Conservation (phyloP, 2,888 invertebrate species). For the Luperina testacea region DNA sequence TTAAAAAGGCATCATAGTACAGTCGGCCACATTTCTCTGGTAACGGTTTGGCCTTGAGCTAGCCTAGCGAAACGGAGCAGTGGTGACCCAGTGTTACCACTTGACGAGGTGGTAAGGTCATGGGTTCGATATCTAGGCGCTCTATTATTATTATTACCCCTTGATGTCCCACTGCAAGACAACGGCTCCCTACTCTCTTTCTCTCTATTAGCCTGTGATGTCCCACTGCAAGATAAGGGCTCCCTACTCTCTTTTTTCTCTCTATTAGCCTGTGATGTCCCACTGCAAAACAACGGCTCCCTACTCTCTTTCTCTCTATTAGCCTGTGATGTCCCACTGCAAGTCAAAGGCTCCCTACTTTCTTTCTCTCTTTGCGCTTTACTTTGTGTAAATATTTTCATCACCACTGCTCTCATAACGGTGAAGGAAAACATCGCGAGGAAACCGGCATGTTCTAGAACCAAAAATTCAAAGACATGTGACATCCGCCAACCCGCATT, state of each 20-base stretch:
- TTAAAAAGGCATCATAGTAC: constrained; percentile 83
- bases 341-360: no score
- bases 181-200: no score
- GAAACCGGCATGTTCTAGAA: not conserved
- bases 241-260: no score
- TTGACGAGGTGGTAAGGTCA: not conserved
- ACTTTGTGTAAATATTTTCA: not conserved
- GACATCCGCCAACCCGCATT: not conserved
- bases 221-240: no score
- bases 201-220: no score
- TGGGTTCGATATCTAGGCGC: not conserved
- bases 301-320: no score
- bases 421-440: not conserved
- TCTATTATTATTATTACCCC: no score
- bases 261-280: no score
- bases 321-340: no score
- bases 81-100: not conserved
- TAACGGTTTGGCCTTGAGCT: not conserved
- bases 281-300: no score
- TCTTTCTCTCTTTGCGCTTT: not conserved
- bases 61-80: not conserved
- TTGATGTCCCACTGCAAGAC: no score
- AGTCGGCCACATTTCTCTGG: not conserved
- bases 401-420: not conserved
- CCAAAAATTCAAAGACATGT: not conserved